These are phyloP conservation scores for Strigamia crassipes DNA, from an alignment of 2,888 invertebrate genomes.

Conservation along the genomic window DNA sequence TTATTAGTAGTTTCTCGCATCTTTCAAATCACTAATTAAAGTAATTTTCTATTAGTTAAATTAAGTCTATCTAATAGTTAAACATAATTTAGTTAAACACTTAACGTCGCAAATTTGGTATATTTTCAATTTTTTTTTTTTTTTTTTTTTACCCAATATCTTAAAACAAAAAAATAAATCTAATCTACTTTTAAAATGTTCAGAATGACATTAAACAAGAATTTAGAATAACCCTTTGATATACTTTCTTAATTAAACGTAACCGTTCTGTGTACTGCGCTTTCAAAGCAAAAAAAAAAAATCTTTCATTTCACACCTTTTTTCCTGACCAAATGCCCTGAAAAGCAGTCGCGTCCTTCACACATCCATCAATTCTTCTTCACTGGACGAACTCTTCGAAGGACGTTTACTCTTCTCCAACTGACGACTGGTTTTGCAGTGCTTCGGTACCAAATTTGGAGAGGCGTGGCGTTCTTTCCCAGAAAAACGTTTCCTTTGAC, in stretches of 20 bases:
- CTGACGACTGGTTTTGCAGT: constrained; percentile 12
- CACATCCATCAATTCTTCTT: constrained; percentile 43
- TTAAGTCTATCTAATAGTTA: constrained; percentile 19
- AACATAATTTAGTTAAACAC: constrained; percentile 31
- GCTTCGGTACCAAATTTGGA: neutral
- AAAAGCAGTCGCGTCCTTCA: constrained; percentile 41
- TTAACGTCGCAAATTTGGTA: neutral
- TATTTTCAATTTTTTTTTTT: constrained; percentile 13
- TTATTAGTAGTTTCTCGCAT: constrained; percentile 17
- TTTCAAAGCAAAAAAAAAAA: constrained; percentile 37
- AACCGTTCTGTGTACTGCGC: neutral
- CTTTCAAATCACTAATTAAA: constrained; percentile 28
- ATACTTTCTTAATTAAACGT: neutral
- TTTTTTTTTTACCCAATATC: constrained; percentile 14
- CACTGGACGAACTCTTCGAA: constrained; percentile 43
- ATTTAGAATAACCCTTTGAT: constrained; percentile 21
- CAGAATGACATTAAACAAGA: neutral
- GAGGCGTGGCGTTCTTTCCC: constrained; percentile 29
- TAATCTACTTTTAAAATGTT: neutral
- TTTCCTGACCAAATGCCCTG: neutral
- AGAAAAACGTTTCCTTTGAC: constrained; percentile 42
- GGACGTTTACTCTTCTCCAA: neutral
- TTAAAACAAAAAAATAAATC: constrained; percentile 12
- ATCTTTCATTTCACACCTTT: neutral
- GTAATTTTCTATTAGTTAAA: constrained; percentile 37